Base-by-base conservation (phyloP, 1,140 invertebrate genomes). In the Myzus persicae region DNA sequence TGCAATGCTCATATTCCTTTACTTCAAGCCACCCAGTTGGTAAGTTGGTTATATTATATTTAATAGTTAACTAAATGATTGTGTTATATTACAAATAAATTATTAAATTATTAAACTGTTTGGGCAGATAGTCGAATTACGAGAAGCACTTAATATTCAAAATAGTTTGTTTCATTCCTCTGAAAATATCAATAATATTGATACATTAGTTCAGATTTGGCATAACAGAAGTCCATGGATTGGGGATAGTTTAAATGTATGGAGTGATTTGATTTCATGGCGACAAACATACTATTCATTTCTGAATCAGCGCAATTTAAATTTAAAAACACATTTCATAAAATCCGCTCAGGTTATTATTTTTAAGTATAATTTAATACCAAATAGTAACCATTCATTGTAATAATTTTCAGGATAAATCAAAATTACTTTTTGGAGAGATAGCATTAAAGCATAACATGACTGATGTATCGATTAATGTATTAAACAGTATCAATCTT, bases 261-360 rank as follows among this genome's bases (percentile, higher is more conserved):
- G 91, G 91, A 93, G 40, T 48, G 46, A 85, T 93, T 51, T 93
- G 24, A 51, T 38, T 84, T 31, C 46, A 48, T 93, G 91, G 91
- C 81, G 91, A 54, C 91, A 93, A 93, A 93, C 91, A 22, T 93
- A 85, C 85, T 93, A 85, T 84, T 85, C 81, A 40, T 93, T 84
- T 85, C 42, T 93, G 31, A 54, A 7, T 51, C 11, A 24, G 22
- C 46, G 2, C 1, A 1, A 54, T 84, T n/a, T 14, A 26, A 54
- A 82, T 82, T 46, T 36, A 48, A 36, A 84, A 40, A 54, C 20
- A 22, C 3, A 38, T 40, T 40, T 42, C 24, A 54, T 67, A 54
- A 51, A 93, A 85, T 48, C 9, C n/a, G 44, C n/a, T 85, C 20
- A 85, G 46, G 91, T 76, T n/a, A n/a, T n/a, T 76, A 76, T 18